Percentiles rank a stretch among this genome's conserved stretches.
Evolutionary conservation across 2,797 vertebrate species (phyloP).

Genomic region (Anguilla megastoma): DNA sequence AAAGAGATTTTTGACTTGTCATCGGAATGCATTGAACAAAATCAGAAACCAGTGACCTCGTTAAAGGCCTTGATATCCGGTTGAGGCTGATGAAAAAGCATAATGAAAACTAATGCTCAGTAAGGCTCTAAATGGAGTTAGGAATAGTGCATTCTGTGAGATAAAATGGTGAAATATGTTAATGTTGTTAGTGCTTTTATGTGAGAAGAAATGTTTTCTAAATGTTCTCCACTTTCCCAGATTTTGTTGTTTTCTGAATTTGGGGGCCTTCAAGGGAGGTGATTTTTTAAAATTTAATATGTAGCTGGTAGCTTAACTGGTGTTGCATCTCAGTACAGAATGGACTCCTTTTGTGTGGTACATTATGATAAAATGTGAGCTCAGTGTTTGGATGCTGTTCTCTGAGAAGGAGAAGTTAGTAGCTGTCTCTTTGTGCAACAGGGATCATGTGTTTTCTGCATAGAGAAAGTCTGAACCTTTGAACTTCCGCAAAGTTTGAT

Average conservation of each 20-base stretch:
- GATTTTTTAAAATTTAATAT: neutral
- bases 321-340: neutral
- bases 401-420: neutral
- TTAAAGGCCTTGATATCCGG: neutral
- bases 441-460: neutral
- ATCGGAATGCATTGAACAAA: constrained; percentile 9
- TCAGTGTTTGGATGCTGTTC: neutral
- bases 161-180: neutral
- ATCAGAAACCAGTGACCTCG: neutral
- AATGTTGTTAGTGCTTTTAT: neutral
- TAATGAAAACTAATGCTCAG: neutral
- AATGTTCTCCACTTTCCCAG: neutral
- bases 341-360: neutral
- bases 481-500: neutral
- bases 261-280: neutral
- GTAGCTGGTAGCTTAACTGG: neutral
- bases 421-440: neutral
- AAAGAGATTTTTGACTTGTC: neutral
- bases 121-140: neutral
- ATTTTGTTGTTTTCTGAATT: neutral
- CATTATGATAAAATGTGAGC: neutral
- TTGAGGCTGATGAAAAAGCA: constrained; percentile 2
- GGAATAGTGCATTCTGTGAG: neutral
- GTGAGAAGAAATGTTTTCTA: neutral
- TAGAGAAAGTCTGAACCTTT: neutral